Conservation (phyloP, 2,797 vertebrate species). For the Loris lydekkerianus region DNA sequence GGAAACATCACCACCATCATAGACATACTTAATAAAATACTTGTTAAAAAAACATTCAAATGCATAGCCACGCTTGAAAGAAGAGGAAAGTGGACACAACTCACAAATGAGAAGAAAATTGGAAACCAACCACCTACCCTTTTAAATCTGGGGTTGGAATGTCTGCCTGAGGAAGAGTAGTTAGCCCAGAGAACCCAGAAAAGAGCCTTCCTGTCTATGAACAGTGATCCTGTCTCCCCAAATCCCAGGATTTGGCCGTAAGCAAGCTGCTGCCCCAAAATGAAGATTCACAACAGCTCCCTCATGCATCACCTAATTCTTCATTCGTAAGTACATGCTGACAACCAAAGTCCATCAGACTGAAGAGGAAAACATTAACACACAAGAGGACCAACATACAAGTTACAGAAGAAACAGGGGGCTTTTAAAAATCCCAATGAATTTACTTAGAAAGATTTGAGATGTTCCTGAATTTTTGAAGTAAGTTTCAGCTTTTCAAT, state of each 20-base stretch:
- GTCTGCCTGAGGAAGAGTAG: neutral
- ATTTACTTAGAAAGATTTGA: neutral
- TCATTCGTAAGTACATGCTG: neutral
- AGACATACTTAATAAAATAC: neutral
- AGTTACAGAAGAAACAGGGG: neutral
- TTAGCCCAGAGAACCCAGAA: neutral
- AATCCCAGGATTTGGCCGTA: neutral
- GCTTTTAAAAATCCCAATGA: neutral
- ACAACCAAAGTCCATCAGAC: neutral
- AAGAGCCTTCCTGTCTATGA: neutral
- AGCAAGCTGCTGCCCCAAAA: neutral
- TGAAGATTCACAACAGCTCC: neutral
- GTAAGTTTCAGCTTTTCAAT: neutral
- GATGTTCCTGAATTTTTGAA: neutral
- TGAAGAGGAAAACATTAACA: neutral
- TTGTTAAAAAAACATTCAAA: constrained; percentile 41
- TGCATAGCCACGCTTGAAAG: neutral
- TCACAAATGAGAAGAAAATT: neutral
- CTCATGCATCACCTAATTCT: neutral
- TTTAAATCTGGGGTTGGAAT: neutral
- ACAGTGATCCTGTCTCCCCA: neutral
- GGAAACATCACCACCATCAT: neutral
- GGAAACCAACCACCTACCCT: rapidly evolving
- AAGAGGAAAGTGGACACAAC: neutral
- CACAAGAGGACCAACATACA: neutral